Base-by-base conservation (phyloP, 1,140 invertebrate genomes). In the Oedothorax gibbosus region DNA sequence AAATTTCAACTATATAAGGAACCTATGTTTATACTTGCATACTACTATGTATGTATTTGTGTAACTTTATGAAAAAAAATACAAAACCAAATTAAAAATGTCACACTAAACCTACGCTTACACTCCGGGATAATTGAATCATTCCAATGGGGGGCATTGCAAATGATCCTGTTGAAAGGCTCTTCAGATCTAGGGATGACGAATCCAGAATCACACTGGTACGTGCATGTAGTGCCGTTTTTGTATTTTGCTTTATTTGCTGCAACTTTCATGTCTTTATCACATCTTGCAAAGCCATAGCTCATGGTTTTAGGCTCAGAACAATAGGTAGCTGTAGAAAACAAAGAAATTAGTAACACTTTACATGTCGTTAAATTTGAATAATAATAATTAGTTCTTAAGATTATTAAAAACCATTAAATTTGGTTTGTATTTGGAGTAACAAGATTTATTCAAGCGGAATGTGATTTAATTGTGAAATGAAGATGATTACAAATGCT, bases 81-180 rank as follows among this genome's bases (percentile, higher is more conserved):
- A 18, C 51, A 71, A n/a, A 53, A 71, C 10, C 15, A 9, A 18
- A 18, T 18, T 2, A 71, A 71, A 53, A 35, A 82, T 73, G 72
- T 82, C 60, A 73, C 80, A 56, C 80, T 82, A 73, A 73, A 85
- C 83, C 76, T 85, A 85, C 83, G 75, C 66, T 66, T 79, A 85
- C 83, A 85, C 56, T 85, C 83, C 56, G 76, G 73, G 66, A 71
- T 66, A 12, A 68, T 64, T 7, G 56, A 78, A 54, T 64, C 53
- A 51, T 79, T 85, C 83, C 83, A 85, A 65, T 50, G 20, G 8
- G 83, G 83, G 51, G 75, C 83, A n/a, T 72, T 12, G 50, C 83
- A 85, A 11, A 57, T 15, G 7, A 85, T 72, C 53, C 62, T 64
- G 4, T 15, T 51, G 11, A 51, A n/a, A 51, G 50, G 35, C 10